Evolutionary conservation across 2,797 vertebrate species (phyloP), one percentile per base, ranked within the genome.

Genomic region (Anableps anableps): DNA sequence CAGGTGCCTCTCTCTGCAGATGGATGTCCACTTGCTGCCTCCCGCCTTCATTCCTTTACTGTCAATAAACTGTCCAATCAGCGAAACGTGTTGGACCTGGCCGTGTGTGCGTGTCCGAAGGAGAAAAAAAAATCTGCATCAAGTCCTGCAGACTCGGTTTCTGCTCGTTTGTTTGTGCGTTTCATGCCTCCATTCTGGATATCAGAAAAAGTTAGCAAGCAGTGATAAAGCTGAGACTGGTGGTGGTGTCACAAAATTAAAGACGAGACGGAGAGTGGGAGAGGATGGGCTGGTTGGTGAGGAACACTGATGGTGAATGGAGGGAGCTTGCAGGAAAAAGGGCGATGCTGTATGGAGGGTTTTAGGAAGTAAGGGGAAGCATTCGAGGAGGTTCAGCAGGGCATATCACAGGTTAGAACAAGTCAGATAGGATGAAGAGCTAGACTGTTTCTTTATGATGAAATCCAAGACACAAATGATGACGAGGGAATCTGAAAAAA

Each of bases 401-500:
- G 77, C 80, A 74, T 29, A 72, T 73, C 17, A 45, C 26, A 72
- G 73, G 64, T 77, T 53, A 41, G 43, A 68, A 36, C 77, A 43
- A 41, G 71, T 26, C 53, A 45, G 41, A 23, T 43, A 60, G 36
- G 9, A 72, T 36, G 55, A 31, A 75, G 38, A 53, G 64, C 85
- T 78, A 34, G 78, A 72, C 47, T 34, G 73, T 72, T 51, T 62
- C 58, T 79, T 74, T 75, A 70, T n/a, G n/a, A 80, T 82, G 74
- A 83, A 83, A 85, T 34, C 47, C 45, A 41, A 85, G 78, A 84
- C 80, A 88, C 75, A 83, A 92, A 85, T 79, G 75, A 88, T 83
- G 90, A 88, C 85, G 80, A 74, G 92, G 87, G 86, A 89, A 86
- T 88, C 75, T 86, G 80, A 90, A 89, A 88, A 93, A 93, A 86